Evolutionary conservation across 2,888 invertebrate species (phyloP), one percentile per base, ranked within the genome.

Genomic region (Ophraella communa): DNA sequence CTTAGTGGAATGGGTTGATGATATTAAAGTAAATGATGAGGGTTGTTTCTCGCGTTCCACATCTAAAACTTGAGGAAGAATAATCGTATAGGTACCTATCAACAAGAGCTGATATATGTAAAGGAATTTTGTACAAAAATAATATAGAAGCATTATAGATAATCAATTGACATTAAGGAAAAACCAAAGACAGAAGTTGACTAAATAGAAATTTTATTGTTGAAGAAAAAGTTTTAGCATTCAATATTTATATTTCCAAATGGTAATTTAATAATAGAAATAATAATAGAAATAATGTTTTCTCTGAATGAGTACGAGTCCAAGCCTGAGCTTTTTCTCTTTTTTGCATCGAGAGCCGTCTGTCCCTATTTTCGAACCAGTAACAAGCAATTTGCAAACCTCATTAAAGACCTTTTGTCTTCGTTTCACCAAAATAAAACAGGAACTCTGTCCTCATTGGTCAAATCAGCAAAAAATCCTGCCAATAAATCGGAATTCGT

Each of bases 311-410:
- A 20, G n/a, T 4, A 7, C 14, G 17, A 42, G 18, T 58, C 49
- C 49, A 20, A 49, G n/a, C 39, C 51, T 58, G 49, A n/a, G 14
- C 30, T 3, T 42, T 60, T 71, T 74, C 73, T 74, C 75, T 78
- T 78, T 77, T n/a, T 77, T 78, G 69, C 70, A 63, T 62, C 66
- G 62, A 62, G 14, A 69, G 69, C 70, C 72, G 75, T 74, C 77
- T 71, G 76, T 74, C 74, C 77, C 75, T 78, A 78, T 79, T 80
- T 79, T 78, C 78, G 79, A 73, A 70, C 73, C 76, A 73, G 78
- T 78, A 80, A 80, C 80, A 79, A 77, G 77, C 80, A 81, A 81
- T 80, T 81, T 81, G 81, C 81, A 80, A 79, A 74, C 73, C 78
- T 80, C 79, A 79, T 80, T 80, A 79, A 75, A 73, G 69, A 58